Base-by-base conservation (phyloP, 2,888 invertebrate species). In the Villa cingulata region DNA sequence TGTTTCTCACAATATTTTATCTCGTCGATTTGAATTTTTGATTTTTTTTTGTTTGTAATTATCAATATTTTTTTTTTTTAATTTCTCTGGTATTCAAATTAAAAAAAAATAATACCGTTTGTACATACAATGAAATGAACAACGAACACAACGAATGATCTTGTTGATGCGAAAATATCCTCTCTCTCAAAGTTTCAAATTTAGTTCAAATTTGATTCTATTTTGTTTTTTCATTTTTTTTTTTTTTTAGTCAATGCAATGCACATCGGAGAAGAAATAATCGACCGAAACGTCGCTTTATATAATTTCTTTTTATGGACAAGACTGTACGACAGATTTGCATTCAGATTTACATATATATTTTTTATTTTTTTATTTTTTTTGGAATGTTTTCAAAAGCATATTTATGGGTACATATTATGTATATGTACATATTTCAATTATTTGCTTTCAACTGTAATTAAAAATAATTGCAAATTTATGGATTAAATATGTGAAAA, bases 391-490 rank as follows among this genome's bases (percentile, higher is more conserved):
- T 15, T 34, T 40, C n/a, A 41, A 41, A 23, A 10, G 10, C 23
- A 27, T 23, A n/a, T 23, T 23, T 20, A 10, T n/a, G 41, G 36
- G 37, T 45, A 48, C 10, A 2, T 27, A 12, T 32, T 32, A 12
- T 7, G 23, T 23, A 6, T 23, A 7, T 4, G 23, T 23, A 23
- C 23, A 23, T 6, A 4, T 6, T 23, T 23, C 7, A 23, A 7
- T 23, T 6, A 23, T 19, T 38, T 36, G n/a, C 5, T 46, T 48
- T 48, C 48, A 53, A 53, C 53, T 53, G 53, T 46, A 53, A 53
- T 50, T 12, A 50, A 44, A 50, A 53, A 51, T 45, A 43, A 46
- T 51, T 48, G 52, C 48, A 48, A 52, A 51, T 48, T 37, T 46
- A 50, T 37, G 43, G 18, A n/a, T n/a, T 47, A 32, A 43, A 37